Base-by-base conservation (phyloP, 2,888 invertebrate genomes). In the Lymantria dispar region DNA sequence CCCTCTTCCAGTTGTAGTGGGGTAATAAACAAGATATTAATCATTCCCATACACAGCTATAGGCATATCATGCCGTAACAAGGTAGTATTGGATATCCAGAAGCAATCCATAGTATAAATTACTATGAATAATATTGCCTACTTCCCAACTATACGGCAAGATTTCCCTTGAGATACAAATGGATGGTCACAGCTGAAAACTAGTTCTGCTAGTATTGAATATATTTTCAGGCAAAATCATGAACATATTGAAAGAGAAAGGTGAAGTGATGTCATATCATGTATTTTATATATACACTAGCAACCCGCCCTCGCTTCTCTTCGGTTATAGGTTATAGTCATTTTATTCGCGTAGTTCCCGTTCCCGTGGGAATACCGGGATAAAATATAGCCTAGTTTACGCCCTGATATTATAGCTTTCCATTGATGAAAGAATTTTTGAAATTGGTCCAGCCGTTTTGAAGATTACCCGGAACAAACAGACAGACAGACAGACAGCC, bases 51-150 rank as follows among this genome's bases (percentile, higher is more conserved):
- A 12, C 29, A 45, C 29, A 13, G 22, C 13, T 13, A 13, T 33
- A 43, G 36, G 15, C 31, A 42, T n/a, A n/a, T n/a, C n/a, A n/a
- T 43, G 47, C 45, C 37, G 39, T 41, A 45, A 50, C 29, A 54
- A 41, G 9, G 11, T 3, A 43, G 38, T 31, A 36, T 12, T 44
- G 45, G 33, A 43, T 42, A 55, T 43, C 43, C 46, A 47, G 56
- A 43, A 49, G 40, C 46, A 58, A 56, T 62, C 61, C 63, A 47
- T 60, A 51, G 56, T 66, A 68, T 67, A 71, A 68, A 70, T 73
- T 72, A 73, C 72, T 48, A 67, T 65, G 62, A 72, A 71, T 68
- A 68, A 65, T 70, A 68, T 70, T 62, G 57, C 55, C 45, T 65
- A 73, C 56, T 73, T 65, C 61, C 52, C 58, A 56, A 64, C 67